phyloP scores from a whole-genome alignment of 2,797 vertebrate genomes.

The Hydrocynus forskahlii region DNA sequence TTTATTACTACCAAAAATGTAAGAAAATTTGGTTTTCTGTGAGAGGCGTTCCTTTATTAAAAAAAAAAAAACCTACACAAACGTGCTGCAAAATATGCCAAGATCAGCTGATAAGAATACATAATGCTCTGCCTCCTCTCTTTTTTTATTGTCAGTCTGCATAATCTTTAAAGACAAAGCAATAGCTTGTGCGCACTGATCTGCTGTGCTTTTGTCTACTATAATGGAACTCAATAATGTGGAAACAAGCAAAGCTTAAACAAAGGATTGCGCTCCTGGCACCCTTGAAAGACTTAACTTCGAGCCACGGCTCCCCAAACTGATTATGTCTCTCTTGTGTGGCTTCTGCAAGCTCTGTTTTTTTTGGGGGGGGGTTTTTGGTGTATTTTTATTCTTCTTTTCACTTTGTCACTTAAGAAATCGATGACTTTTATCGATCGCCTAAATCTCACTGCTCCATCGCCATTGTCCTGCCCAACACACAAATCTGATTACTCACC shows the following conservation, averaged over 20 bases:
- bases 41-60: no score
- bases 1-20: no score
- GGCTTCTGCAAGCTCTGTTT: not conserved
- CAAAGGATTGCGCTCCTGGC: not conserved
- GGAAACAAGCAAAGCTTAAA: not conserved
- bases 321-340: not conserved
- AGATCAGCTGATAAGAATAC: not conserved
- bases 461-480: not conserved
- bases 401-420: slow-evolving; percentile 2
- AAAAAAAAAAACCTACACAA: not conserved
- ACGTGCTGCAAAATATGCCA: not conserved
- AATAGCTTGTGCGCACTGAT: not conserved
- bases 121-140: not conserved
- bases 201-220: not conserved
- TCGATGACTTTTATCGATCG: slow-evolving; percentile 9
- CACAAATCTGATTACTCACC: not conserved
- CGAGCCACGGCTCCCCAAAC: not conserved
- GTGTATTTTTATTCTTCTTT: no score
- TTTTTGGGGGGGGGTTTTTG: no score
- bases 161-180: not conserved
- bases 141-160: not conserved
- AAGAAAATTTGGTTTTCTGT: no score
- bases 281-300: not conserved
- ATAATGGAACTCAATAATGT: not conserved
- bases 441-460: not conserved